Evolutionary conservation across 64 coral and sea anemone species (phyloP), one percentile per base, ranked within the genome.

Genomic region (Orbicella faveolata): DNA sequence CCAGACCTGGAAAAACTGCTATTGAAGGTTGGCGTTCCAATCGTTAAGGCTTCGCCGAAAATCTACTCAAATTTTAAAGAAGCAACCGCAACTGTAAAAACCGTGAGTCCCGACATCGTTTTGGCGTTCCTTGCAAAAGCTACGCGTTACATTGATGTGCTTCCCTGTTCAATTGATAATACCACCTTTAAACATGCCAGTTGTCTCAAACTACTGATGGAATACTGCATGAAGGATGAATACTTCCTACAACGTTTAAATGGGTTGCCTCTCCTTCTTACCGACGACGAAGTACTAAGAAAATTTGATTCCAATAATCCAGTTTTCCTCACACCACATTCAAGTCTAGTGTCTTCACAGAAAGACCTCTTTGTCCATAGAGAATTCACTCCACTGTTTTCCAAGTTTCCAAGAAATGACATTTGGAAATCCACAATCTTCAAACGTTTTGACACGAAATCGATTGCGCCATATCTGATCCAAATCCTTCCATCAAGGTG

Each of bases 381-480:
- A 90, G 88, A 94, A 23, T 81, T 96, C 76, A 89, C 91, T 20
- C 36, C 62, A 19, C 48, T 82, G 13, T 75, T 96, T n/a, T 64
- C 92, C 35, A 89, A 59, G 36, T 76, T 61, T 35, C 5, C 84
- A 13, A 63, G 30, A n/a, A 81, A 53, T 26, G 64, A 92, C 63
- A 23, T 93, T 73, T 90, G 68, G 83, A 74, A 90, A 68, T 83
- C 95, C 48, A 77, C 84, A 20, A 87, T 96, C 20, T 87, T 96
- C 34, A 96, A 96, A 75, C 95, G 92, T 59, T 96, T 96, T 75
- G 95, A 96, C 76, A 96, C 95, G 63, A 79, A 70, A n/a, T 90
- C 83, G 17, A 61, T 96, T 87, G 92, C 90, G 33, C 95, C 95
- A 55, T 96, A 90, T 77, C 36, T 96, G 79, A 92, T 90, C 53